Percentiles rank a stretch among this genome's conserved stretches.
phyloP scores from a whole-genome alignment of 92 coral and sea anemone species.

The Epizoanthus illoricatus region DNA sequence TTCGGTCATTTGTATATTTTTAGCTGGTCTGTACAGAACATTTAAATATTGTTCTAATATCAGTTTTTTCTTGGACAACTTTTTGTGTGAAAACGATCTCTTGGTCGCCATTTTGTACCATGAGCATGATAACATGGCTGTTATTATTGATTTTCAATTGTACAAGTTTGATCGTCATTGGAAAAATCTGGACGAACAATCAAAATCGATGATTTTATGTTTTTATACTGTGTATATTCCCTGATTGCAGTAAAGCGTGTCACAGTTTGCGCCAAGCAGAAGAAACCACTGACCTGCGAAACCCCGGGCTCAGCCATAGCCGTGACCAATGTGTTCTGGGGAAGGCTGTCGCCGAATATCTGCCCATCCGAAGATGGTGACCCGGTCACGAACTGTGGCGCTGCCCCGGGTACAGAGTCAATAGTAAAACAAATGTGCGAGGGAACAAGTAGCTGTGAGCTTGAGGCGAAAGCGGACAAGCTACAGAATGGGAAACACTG shows the following conservation, averaged over 20 bases:
- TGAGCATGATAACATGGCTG: too few species aligned
- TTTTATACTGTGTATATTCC: not conserved
- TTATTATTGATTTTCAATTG: too few species aligned
- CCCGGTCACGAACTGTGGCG: conserved; percentile 71
- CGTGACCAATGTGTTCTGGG: conserved; percentile 95
- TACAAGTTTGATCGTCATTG: too few species aligned
- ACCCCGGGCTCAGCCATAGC: conserved; percentile 97
- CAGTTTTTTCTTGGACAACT: too few species aligned
- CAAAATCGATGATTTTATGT: not conserved
- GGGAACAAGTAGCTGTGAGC: conserved; percentile 88
- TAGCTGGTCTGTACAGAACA: too few species aligned
- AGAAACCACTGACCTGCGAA: conserved; percentile 82
- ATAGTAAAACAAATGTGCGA: conserved; percentile 94
- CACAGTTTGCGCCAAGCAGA: conserved; percentile 78
- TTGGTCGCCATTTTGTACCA: too few species aligned
- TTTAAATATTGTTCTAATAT: too few species aligned
- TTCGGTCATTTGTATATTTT: too few species aligned
- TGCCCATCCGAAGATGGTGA: conserved; percentile 99
- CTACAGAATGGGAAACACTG: conserved; percentile 83
- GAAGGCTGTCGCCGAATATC: conserved; percentile 76
- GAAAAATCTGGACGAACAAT: too few species aligned
- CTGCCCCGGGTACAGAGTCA: conserved; percentile 77
- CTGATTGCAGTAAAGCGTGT: conserved; percentile 68
- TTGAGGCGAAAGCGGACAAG: conserved; percentile 84
- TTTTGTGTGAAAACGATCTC: too few species aligned